These are phyloP conservation scores for Synchiropus splendidus DNA, from an alignment of 2,113 vertebrate genomes.

Conservation along the genomic window DNA sequence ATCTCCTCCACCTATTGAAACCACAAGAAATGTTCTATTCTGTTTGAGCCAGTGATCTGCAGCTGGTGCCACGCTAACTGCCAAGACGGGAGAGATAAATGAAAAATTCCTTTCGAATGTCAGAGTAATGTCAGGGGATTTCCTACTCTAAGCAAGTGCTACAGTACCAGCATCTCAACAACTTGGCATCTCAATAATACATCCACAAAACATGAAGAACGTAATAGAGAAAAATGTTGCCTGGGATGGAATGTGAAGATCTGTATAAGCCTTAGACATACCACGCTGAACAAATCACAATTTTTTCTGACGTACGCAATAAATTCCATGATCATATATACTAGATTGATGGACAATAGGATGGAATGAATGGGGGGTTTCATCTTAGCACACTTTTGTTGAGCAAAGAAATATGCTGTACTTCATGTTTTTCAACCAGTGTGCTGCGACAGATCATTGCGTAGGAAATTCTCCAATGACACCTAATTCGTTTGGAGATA, in stretches of 20 bases:
- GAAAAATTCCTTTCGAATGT: too few species aligned
- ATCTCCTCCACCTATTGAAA: constrained; percentile 90
- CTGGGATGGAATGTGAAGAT: constrained; percentile 17
- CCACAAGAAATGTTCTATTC: constrained; percentile 38
- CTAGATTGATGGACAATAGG: constrained; percentile 1
- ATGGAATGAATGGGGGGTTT: too few species aligned
- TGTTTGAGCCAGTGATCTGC: neutral
- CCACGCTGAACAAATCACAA: too few species aligned
- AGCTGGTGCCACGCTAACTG: constrained; percentile 54
- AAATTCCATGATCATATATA: too few species aligned
- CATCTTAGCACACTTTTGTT: too few species aligned
- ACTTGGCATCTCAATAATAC: neutral
- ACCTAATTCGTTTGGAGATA: too few species aligned
- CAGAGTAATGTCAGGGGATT: neutral
- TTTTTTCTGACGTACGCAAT: too few species aligned
- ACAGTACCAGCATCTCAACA: neutral
- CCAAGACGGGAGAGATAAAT: neutral
- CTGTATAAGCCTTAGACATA: too few species aligned
- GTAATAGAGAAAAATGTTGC: constrained; percentile 24
- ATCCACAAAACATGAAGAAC: constrained; percentile 11
- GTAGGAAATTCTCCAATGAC: too few species aligned
- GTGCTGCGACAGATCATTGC: too few species aligned
- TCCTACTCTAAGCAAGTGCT: constrained; percentile 4
- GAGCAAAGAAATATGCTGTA: too few species aligned
- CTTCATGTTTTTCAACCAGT: too few species aligned